Base-by-base conservation (phyloP, 2,113 vertebrate species). In the Rhea pennata region DNA sequence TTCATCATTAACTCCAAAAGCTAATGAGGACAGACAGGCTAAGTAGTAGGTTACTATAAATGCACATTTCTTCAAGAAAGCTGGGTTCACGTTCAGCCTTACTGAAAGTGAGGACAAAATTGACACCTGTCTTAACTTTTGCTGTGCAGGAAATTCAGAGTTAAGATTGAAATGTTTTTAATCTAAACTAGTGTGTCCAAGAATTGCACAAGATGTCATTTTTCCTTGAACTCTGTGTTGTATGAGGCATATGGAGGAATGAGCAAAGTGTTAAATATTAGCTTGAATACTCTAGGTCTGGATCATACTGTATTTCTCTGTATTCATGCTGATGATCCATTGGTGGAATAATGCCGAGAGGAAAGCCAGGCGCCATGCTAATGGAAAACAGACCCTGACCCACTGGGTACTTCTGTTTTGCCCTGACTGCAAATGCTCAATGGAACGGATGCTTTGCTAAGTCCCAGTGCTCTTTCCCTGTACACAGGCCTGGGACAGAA, bases 21-120 rank as follows among this genome's bases (percentile, higher is more conserved):
- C 78, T 88, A 72, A 90, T 67, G 72, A 84, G 46, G 76, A 84
- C 72, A 84, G 82, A 40, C 71, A 74, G 75, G 72, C 80, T 50
- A 50, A 94, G 73, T 66, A 20, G 36, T 62, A 50, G 48, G 15
- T 74, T 86, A 51, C 64, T 61, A n/a, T 89, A 62, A 54, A 51
- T 83, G 54, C 42, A 11, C 8, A 19, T 93, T 90, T 92, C 89
- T 91, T 93, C 76, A 61, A 92, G 64, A 80, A 93, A 80, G 23
- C 58, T 80, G 88, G 23, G 53, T 31, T 94, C 86, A 0, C 36
- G 40, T 56, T 92, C 61, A 56, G 15, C 74, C 61, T 92, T 0
- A 0, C 59, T 92, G 72, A 75, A 87, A 80, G 80, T 74, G 86
- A 87, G 70, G 86, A 66, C 27, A 75, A 82, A 62, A 85, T 62